Conservation (phyloP, 2,113 vertebrate genomes). For the Promerops cafer region DNA sequence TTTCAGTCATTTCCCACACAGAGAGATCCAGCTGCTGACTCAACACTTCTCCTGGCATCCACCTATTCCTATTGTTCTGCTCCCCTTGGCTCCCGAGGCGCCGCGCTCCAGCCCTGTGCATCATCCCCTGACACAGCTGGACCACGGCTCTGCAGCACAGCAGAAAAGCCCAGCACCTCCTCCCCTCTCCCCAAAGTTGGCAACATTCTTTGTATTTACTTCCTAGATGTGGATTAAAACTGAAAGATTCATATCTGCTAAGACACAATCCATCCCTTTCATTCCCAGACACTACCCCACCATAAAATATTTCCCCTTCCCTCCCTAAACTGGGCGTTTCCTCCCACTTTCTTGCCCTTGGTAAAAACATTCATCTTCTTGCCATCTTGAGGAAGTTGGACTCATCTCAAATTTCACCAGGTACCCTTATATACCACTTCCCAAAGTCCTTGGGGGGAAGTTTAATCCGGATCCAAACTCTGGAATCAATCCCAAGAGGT, state of each 20-base stretch:
- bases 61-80: background rate
- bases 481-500: conserved; percentile 23
- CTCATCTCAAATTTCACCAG: conserved; percentile 45
- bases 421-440: conserved; percentile 25
- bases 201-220: conserved; percentile 43
- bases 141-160: background rate
- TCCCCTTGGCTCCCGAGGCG: background rate
- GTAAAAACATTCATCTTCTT: conserved; percentile 59
- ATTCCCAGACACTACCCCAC: conserved; percentile 60
- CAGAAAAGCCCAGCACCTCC: background rate
- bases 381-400: conserved; percentile 56
- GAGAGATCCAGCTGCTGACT: background rate
- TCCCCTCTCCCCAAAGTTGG: background rate
- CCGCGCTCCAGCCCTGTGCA: background rate
- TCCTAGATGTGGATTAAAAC: conserved; percentile 60
- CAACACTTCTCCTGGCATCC: background rate
- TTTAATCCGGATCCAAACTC: conserved; percentile 50
- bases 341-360: conserved; percentile 51
- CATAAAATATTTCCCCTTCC: conserved; percentile 56
- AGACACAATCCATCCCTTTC: conserved; percentile 60
- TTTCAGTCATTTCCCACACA: background rate
- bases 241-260: conserved; percentile 33
- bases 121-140: background rate
- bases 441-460: conserved; percentile 48
- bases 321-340: conserved; percentile 44